Evolutionary conservation across 2,888 invertebrate genomes (phyloP).

Genomic region (Ceraclea dissimilis): DNA sequence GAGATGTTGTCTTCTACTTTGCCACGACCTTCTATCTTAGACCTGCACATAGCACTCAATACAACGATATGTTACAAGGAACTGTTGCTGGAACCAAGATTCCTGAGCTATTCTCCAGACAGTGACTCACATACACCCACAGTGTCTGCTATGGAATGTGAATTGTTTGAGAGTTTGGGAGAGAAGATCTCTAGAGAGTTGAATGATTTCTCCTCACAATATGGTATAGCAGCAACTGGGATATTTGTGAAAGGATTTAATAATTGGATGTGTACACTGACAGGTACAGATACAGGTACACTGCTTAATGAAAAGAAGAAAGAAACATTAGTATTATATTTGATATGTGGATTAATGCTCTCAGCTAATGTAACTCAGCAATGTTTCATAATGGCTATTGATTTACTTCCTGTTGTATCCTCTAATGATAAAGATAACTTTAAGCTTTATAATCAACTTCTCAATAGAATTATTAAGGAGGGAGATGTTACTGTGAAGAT

Average conservation of each 20-base stretch:
- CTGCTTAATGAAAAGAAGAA: too few species aligned
- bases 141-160: neutral
- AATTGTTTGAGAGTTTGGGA: neutral
- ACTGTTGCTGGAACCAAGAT: neutral
- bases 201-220: neutral
- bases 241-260: neutral
- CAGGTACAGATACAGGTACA: neutral
- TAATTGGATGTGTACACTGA: neutral
- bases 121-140: neutral
- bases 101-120: too few species aligned
- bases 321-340: too few species aligned
- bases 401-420: too few species aligned
- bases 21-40: neutral
- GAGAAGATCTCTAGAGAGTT: neutral
- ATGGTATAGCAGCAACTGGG: neutral
- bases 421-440: too few species aligned
- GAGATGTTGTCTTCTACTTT: neutral
- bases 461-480: constrained; percentile 3
- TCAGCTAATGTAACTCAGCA: too few species aligned
- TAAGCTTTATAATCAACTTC: constrained; percentile 2
- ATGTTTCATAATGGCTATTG: too few species aligned
- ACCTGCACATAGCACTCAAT: neutral
- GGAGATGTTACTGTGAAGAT: constrained; percentile 11
- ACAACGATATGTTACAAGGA: neutral
- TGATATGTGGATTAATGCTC: too few species aligned